phyloP scores from a whole-genome alignment of 2,888 invertebrate species.

The Mesorhabditis belari region DNA sequence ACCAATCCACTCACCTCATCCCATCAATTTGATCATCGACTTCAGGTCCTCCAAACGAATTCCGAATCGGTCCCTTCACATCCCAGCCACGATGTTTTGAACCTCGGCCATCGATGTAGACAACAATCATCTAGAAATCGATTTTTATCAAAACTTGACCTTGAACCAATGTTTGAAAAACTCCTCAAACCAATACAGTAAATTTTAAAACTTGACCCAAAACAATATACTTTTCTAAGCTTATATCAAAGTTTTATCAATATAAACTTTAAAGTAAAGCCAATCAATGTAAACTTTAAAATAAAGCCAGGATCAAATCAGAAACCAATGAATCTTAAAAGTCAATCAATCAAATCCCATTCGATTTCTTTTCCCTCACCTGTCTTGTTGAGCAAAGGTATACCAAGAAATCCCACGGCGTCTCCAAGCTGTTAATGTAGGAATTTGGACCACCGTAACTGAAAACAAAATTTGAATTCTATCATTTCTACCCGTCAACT shows the following conservation, averaged over 20 bases:
- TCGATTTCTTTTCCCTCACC: background rate
- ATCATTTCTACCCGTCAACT: constrained; percentile 53
- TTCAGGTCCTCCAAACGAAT: constrained; percentile 79
- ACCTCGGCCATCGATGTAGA: constrained; percentile 84
- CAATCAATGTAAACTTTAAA: constrained; percentile 18
- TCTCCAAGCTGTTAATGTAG: constrained; percentile 76
- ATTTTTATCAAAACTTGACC: background rate
- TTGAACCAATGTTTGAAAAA: no score
- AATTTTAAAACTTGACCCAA: no score
- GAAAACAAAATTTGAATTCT: constrained; percentile 20
- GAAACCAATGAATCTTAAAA: constrained; percentile 12
- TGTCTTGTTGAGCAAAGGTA: constrained; percentile 76
- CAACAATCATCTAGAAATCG: constrained; percentile 63
- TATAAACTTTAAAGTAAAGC: constrained; percentile 24
- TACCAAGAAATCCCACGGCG: constrained; percentile 81
- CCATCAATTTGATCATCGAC: constrained; percentile 86
- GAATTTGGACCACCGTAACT: constrained; percentile 84
- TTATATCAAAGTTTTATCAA: constrained; percentile 11
- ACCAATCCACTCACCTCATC: constrained; percentile 53
- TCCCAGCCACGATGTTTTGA: constrained; percentile 70
- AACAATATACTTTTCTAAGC: no score
- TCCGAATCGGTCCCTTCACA: constrained; percentile 59
- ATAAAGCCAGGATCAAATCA: constrained; percentile 19
- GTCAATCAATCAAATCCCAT: no score
- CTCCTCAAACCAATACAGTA: no score